phyloP scores from a whole-genome alignment of 2,797 vertebrate genomes.

The Pygocentrus nattereri region DNA sequence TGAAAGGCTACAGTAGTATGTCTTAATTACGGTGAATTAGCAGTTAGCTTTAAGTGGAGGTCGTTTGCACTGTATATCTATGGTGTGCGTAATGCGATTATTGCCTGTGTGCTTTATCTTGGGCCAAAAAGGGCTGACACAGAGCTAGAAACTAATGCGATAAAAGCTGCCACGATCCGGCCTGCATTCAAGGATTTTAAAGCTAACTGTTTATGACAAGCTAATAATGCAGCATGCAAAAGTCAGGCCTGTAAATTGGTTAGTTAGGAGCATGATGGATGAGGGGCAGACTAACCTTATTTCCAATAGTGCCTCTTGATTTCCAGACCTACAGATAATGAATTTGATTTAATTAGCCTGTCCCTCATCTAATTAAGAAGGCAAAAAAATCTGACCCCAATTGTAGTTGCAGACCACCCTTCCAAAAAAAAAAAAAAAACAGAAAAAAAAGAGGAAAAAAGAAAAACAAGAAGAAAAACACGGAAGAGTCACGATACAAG shows the following conservation, averaged over 20 bases:
- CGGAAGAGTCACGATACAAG: constrained; percentile 12
- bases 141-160: constrained; percentile 94
- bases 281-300: constrained; percentile 91
- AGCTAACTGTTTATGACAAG: constrained; percentile 99
- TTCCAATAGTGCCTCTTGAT: constrained; percentile 94
- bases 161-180: constrained; percentile 95
- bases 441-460: constrained; percentile 45
- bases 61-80: constrained; percentile 73
- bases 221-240: constrained; percentile 98
- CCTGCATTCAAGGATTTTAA: constrained; percentile 88
- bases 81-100: constrained; percentile 86
- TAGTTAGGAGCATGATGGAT: constrained; percentile 99
- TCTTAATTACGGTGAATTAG: constrained; percentile 85
- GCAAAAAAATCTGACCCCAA: constrained; percentile 87
- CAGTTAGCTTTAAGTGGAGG: constrained; percentile 80
- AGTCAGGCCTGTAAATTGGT: constrained; percentile 97
- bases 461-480: background rate
- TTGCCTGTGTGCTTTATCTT: constrained; percentile 93
- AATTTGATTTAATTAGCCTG: constrained; percentile 99
- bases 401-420: constrained; percentile 59
- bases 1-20: constrained; percentile 69
- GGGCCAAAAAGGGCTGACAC: constrained; percentile 96
- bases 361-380: constrained; percentile 96
- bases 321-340: constrained; percentile 98
- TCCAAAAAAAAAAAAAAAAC: constrained; percentile 68